A percentile compares a stretch with the other conserved stretches of the same genome.
phyloP scores from a whole-genome alignment of 2,888 invertebrate genomes.

The Gandaritis pyraliata region DNA sequence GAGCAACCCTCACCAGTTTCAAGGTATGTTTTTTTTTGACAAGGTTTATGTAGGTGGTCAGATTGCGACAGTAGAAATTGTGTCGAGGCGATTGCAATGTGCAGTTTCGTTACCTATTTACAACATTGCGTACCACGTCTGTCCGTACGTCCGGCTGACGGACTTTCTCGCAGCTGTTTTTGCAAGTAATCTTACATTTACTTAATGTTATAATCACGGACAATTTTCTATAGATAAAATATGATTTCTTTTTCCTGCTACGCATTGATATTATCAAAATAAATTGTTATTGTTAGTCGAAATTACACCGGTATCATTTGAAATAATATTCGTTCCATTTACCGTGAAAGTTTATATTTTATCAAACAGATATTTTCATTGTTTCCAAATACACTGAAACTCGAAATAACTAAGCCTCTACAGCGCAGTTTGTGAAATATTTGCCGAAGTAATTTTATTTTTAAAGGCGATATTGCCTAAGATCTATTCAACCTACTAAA shows the following conservation, averaged over 20 bases:
- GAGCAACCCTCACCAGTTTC: slow-evolving; percentile 59
- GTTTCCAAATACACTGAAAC: slow-evolving; percentile 14
- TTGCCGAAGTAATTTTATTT: slow-evolving; percentile 26
- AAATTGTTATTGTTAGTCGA: neutral
- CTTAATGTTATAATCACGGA: slow-evolving; percentile 13
- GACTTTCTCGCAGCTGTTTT: slow-evolving; percentile 63
- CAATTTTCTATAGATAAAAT: neutral
- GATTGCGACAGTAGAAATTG: slow-evolving; percentile 50
- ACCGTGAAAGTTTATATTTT: neutral
- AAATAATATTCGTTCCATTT: too few relatives aligned
- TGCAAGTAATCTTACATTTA: slow-evolving; percentile 50
- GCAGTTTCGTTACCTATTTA: slow-evolving; percentile 72
- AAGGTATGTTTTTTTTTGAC: slow-evolving; percentile 59
- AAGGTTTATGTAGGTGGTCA: slow-evolving; percentile 25
- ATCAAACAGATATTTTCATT: neutral
- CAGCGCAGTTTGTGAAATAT: slow-evolving; percentile 25
- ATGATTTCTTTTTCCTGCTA: slow-evolving; percentile 20
- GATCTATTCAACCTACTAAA: slow-evolving; percentile 37
- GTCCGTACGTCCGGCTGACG: slow-evolving; percentile 55
- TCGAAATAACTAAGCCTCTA: slow-evolving; percentile 17
- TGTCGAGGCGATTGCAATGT: slow-evolving; percentile 64
- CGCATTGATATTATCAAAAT: slow-evolving; percentile 1
- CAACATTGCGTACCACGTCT: slow-evolving; percentile 58
- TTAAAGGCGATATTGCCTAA: slow-evolving; percentile 38
- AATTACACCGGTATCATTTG: too few relatives aligned